Conservation (phyloP, 2,888 invertebrate genomes). For the Onchidella celtica region DNA sequence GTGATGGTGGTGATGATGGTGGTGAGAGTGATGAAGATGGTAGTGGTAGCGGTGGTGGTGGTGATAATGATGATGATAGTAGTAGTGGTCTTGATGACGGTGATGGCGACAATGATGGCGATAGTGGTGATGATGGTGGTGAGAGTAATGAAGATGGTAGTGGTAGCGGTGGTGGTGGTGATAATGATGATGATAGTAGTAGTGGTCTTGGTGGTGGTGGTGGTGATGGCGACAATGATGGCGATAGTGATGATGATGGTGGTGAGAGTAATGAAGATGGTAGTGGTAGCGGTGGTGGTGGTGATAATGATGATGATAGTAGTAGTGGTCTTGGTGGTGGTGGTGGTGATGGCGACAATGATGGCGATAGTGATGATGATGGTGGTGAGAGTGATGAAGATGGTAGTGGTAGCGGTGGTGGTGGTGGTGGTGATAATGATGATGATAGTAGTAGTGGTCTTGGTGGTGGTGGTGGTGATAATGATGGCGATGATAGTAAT, state of each 20-base stretch:
- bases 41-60: background rate
- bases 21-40: background rate
- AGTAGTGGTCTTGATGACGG: background rate
- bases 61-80: background rate
- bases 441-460: background rate
- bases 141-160: background rate
- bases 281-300: background rate
- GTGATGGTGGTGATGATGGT: background rate
- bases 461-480: background rate
- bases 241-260: background rate
- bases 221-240: background rate
- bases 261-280: background rate
- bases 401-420: background rate
- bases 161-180: background rate
- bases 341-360: background rate
- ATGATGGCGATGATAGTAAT: background rate
- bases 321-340: background rate
- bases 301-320: background rate
- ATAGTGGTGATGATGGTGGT: background rate
- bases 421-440: background rate
- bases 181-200: background rate
- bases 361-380: background rate
- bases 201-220: background rate
- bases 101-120: background rate
- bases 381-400: background rate